These are phyloP conservation scores for Epistrophe grossulariae DNA, from an alignment of 2,888 invertebrate genomes.

Conservation along the genomic window DNA sequence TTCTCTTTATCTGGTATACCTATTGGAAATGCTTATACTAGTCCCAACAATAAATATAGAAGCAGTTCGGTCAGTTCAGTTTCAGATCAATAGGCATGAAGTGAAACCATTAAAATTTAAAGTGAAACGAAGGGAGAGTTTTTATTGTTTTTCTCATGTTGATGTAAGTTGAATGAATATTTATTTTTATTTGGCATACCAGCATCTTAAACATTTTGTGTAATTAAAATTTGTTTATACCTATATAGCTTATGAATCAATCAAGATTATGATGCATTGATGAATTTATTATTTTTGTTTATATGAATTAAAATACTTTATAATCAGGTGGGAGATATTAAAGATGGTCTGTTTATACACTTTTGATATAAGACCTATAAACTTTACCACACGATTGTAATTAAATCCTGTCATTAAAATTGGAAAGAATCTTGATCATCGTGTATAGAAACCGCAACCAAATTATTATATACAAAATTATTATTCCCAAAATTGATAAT, in stretches of 20 bases:
- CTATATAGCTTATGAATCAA: background rate
- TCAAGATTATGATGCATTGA: background rate
- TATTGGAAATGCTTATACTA: slow-evolving; percentile 56
- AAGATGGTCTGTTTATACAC: background rate
- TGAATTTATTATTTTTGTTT: background rate
- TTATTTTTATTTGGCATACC: slow-evolving; percentile 15
- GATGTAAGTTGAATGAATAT: slow-evolving; percentile 35
- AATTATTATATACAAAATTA: too few species aligned
- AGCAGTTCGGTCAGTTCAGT: background rate
- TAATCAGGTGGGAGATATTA: background rate
- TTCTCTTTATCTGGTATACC: slow-evolving; percentile 62
- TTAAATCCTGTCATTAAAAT: too few species aligned
- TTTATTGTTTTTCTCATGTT: slow-evolving; percentile 20
- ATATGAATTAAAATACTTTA: background rate
- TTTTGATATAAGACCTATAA: too few species aligned
- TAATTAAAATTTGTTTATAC: slow-evolving; percentile 12
- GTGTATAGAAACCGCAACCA: too few species aligned
- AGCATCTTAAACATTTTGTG: slow-evolving; percentile 19
- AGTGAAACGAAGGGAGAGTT: slow-evolving; percentile 75
- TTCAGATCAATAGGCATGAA: slow-evolving; percentile 45
- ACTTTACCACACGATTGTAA: too few species aligned
- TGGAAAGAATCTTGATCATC: too few species aligned
- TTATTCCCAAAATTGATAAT: too few species aligned
- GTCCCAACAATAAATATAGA: background rate
- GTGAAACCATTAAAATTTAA: slow-evolving; percentile 69